Evolutionary conservation across 1,140 invertebrate genomes (phyloP).

Genomic region (Aphelinus atriplicis): DNA sequence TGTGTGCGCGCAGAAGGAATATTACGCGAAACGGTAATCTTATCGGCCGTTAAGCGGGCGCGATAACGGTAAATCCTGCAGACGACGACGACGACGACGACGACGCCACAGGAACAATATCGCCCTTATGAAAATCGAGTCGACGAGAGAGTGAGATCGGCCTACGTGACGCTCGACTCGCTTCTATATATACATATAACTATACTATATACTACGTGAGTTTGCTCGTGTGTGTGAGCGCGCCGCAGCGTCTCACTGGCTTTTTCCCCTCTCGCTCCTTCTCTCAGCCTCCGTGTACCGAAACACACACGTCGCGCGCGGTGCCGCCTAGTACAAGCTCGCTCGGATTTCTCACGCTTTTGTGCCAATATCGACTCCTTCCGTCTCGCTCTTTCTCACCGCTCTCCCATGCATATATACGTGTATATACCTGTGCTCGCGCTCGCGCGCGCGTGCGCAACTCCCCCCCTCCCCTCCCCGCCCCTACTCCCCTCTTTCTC

Average conservation of each 20-base stretch:
- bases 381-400: neutral
- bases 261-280: slow-evolving; percentile 8
- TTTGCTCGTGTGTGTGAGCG: neutral
- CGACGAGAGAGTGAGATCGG: slow-evolving; percentile 20
- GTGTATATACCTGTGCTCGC: slow-evolving; percentile 22
- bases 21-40: slow-evolving; percentile 44
- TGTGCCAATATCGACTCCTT: slow-evolving; percentile 32
- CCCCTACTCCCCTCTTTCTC: neutral
- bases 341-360: slow-evolving; percentile 37
- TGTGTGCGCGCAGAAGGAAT: neutral
- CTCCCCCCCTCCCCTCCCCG: neutral
- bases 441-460: neutral
- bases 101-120: slow-evolving; percentile 34
- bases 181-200: neutral
- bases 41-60: slow-evolving; percentile 39
- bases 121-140: slow-evolving; percentile 40
- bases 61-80: slow-evolving; percentile 37
- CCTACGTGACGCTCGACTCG: slow-evolving; percentile 12
- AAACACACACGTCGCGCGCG: slow-evolving; percentile 7
- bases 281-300: slow-evolving; percentile 5
- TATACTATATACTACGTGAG: too few species aligned
- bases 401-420: slow-evolving; percentile 9
- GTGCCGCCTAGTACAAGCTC: neutral
- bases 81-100: neutral
- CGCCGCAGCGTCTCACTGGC: neutral